Evolutionary conservation across 1,140 invertebrate genomes (phyloP).

Genomic region (Platorchestia sp.): DNA sequence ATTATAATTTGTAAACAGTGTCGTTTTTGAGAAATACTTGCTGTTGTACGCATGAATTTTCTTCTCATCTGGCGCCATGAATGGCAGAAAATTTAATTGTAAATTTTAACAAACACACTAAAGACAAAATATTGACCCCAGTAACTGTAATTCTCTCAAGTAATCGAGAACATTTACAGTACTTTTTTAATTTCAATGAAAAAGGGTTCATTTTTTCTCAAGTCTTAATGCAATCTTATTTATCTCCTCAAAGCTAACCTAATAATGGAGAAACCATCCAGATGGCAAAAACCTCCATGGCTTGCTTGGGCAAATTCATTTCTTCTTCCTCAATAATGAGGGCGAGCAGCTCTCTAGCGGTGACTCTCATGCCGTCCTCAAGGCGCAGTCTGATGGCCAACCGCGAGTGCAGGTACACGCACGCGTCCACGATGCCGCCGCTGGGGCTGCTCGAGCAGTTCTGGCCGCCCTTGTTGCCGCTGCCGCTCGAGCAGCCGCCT

Average conservation of each 20-base stretch:
- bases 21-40: too few species aligned
- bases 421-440: conserved; percentile 70
- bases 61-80: too few species aligned
- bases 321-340: conserved; percentile 75
- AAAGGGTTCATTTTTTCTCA: conserved; percentile 58
- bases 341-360: conserved; percentile 74
- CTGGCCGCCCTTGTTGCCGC: not conserved
- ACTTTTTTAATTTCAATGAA: too few species aligned
- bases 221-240: not conserved
- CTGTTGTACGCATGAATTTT: too few species aligned
- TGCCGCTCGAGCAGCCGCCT: not conserved
- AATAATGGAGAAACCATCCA: conserved; percentile 79
- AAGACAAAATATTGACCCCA: too few species aligned
- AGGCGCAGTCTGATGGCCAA: conserved; percentile 75
- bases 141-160: too few species aligned
- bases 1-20: too few species aligned
- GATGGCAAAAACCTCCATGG: conserved; percentile 76
- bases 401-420: conserved; percentile 76
- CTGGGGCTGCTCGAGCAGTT: conserved; percentile 14
- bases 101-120: too few species aligned
- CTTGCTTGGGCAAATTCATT: conserved; percentile 74
- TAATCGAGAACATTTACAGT: too few species aligned
- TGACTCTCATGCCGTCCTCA: conserved; percentile 73
- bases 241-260: conserved; percentile 69
- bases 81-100: too few species aligned